Evolutionary conservation across 2,113 vertebrate genomes (phyloP).

Genomic region (Xenopus tropicalis): UCB_Xtro_10.0 CM004446.2:56063501-56064000

Average conservation of each 20-base stretch:
- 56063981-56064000: too few relatives aligned
- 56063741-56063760: constrained; percentile 3
- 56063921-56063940: constrained; percentile 9
- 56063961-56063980: background rate
- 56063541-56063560: too few relatives aligned
- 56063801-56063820: constrained; percentile 36
- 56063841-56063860: constrained; percentile 5
- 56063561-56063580: too few relatives aligned
- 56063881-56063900: constrained; percentile 3
- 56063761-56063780: constrained; percentile 8
- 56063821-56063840: constrained; percentile 29
- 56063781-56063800: constrained; percentile 29
- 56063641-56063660: too few relatives aligned
- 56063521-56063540: too few relatives aligned
- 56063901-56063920: constrained; percentile 28
- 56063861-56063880: constrained; percentile 38
- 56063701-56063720: too few relatives aligned
- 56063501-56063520: too few relatives aligned
- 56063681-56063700: too few relatives aligned
- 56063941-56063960: background rate
- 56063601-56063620: too few relatives aligned
- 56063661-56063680: too few relatives aligned
- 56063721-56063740: background rate
- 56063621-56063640: too few relatives aligned
- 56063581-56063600: too few relatives aligned